phyloP scores from a whole-genome alignment of 2,797 vertebrate species.

The Rhodeus uyekii region DNA sequence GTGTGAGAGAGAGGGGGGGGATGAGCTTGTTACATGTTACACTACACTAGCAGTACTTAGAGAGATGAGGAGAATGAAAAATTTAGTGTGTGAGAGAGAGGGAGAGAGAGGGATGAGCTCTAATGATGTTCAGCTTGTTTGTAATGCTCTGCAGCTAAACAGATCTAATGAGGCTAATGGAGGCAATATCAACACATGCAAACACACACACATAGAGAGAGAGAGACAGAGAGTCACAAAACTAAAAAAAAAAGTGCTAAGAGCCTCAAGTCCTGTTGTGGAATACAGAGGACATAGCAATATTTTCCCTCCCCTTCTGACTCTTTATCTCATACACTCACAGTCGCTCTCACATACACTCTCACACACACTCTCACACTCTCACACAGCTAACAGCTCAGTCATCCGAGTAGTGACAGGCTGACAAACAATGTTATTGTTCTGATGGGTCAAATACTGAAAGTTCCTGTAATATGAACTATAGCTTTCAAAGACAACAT shows the following conservation, averaged over 20 bases:
- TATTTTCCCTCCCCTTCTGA: conserved; percentile 48
- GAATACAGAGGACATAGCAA: conserved; percentile 49
- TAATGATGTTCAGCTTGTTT: conserved; percentile 52
- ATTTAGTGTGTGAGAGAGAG: neutral
- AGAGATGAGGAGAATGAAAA: conserved; percentile 20
- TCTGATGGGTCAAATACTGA: conserved; percentile 50
- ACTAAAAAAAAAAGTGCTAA: conserved; percentile 22
- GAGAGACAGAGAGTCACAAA: neutral
- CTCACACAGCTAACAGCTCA: conserved; percentile 40
- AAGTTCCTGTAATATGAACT: conserved; percentile 29
- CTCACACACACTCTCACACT: conserved; percentile 29
- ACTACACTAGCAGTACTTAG: neutral
- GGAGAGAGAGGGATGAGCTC: conserved; percentile 16
- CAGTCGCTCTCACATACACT: conserved; percentile 5
- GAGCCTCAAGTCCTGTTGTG: conserved; percentile 36
- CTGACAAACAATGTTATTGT: conserved; percentile 55
- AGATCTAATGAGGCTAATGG: conserved; percentile 60
- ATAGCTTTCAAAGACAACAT: conserved; percentile 29
- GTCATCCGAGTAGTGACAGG: conserved; percentile 53
- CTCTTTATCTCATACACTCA: conserved; percentile 31
- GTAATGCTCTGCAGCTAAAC: conserved; percentile 48
- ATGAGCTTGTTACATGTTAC: neutral
- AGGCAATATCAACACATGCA: conserved; percentile 47
- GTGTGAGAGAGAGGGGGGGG: too few relatives aligned
- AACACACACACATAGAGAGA: conserved; percentile 41